Base-by-base conservation (phyloP, 2,797 vertebrate genomes). In the Columba guinea region DNA sequence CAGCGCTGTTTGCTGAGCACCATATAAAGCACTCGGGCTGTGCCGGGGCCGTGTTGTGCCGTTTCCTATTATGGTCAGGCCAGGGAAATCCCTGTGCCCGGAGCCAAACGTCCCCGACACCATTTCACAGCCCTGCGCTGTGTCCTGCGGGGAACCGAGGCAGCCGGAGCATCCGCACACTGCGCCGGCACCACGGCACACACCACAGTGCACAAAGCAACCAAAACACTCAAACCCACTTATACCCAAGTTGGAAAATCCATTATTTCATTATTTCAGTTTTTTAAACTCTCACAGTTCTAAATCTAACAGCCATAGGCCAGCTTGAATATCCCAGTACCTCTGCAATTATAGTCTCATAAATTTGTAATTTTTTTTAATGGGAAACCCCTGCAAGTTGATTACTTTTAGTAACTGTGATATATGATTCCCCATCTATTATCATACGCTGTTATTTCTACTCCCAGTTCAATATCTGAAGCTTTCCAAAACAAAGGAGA, bases 51-150 rank as follows among this genome's bases (percentile, higher is more conserved):
- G 14, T 10, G 87, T 77, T 20, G 84, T 91, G 82, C 80, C 60
- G 6, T 96, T 97, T 92, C 98, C 98, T 97, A 98, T 97, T 98
- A 98, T 90, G 97, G 98, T 97, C 97, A 97, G 90, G 94, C 96
- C 86, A 97, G 94, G 97, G 97, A 97, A 97, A 97, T 93, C 96
- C 96, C 90, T 39, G 79, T 35, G 48, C 80, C 89, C 44, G 19
- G 84, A 94, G 89, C 79, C 83, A 74, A 90, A 68, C 60, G 75
- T 46, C 7, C 23, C 24, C 39, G 70, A 89, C 49, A 94, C 71
- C 37, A 5, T 39, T 27, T 49, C 32, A 37, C 32, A 22, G 73
- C 51, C 32, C 46, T 5, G 51, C 3, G 1, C 68, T 67, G 58
- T 46, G 35, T 78, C 79, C 82, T 64, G 7, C 0, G 11, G 74